Percentiles rank a stretch among this genome's conserved stretches.
Evolutionary conservation across 2,888 invertebrate genomes (phyloP).

Genomic region (Eristalis arbustorum): DNA sequence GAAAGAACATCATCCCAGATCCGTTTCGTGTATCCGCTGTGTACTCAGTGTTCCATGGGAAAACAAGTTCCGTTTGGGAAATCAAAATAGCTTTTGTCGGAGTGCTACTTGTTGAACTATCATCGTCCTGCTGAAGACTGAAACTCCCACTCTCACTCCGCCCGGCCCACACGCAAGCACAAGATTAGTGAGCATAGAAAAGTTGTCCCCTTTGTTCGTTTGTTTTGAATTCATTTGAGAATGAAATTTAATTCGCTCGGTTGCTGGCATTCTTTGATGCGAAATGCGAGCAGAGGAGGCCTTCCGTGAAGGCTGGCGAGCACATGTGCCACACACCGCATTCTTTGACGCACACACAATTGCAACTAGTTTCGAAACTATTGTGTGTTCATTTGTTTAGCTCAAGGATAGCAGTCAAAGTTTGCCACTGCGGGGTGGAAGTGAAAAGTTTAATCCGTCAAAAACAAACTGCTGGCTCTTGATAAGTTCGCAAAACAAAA

Average conservation of each 20-base stretch:
- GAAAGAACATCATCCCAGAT: not conserved
- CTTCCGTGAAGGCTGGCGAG: not conserved
- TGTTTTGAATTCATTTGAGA: not conserved
- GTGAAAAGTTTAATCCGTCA: not conserved
- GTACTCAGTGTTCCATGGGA: not conserved
- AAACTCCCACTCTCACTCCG: not conserved
- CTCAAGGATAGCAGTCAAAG: not conserved
- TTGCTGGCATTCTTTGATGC: not conserved
- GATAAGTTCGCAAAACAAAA: not conserved
- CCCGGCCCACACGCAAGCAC: no score
- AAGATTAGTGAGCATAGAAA: not conserved
- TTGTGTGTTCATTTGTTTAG: not conserved
- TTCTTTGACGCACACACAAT: not conserved
- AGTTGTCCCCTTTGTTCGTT: not conserved
- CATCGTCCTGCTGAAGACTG: not conserved
- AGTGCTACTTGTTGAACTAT: not conserved
- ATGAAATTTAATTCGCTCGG: not conserved
- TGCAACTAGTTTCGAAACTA: not conserved
- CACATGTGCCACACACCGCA: not conserved
- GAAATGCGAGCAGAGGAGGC: not conserved
- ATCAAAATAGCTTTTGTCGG: not conserved
- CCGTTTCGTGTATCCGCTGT: not conserved
- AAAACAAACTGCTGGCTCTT: not conserved
- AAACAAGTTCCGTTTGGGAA: not conserved
- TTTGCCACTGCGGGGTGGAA: not conserved